These are phyloP conservation scores for Blastobasis lacticolella DNA, from an alignment of 2,888 invertebrate genomes.

Conservation along the genomic window DNA sequence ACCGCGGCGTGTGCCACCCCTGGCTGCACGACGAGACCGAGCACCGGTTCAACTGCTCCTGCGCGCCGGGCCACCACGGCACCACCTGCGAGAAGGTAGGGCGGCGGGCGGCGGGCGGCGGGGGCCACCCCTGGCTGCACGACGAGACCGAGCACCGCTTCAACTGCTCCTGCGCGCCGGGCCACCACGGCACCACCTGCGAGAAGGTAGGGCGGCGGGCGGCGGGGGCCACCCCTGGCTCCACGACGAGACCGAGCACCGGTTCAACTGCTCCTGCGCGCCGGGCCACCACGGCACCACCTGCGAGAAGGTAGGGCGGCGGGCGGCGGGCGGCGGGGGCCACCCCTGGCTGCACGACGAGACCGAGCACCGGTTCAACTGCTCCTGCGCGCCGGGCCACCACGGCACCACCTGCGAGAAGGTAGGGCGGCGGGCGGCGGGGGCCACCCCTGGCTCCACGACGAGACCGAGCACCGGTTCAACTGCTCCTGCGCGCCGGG, in stretches of 20 bases:
- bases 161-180: conserved; percentile 90
- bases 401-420: conserved; percentile 88
- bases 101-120: no score
- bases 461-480: conserved; percentile 86
- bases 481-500: conserved; percentile 92
- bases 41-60: conserved; percentile 91
- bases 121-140: conserved; percentile 87
- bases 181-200: conserved; percentile 89
- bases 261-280: conserved; percentile 90
- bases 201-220: conserved; percentile 83
- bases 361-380: conserved; percentile 87
- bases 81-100: conserved; percentile 83
- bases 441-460: conserved; percentile 87
- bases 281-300: conserved; percentile 88
- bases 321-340: conserved; percentile 89
- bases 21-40: conserved; percentile 83
- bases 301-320: conserved; percentile 88
- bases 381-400: conserved; percentile 89
- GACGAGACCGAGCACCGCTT: conserved; percentile 86
- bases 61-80: conserved; percentile 90
- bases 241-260: conserved; percentile 83
- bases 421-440: conserved; percentile 85
- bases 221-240: conserved; percentile 91
- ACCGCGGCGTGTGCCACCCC: conserved; percentile 88
- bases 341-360: conserved; percentile 86